These are phyloP conservation scores for Cryptophagus acutangulus DNA, from an alignment of 2,888 invertebrate genomes.

Conservation along the genomic window DNA sequence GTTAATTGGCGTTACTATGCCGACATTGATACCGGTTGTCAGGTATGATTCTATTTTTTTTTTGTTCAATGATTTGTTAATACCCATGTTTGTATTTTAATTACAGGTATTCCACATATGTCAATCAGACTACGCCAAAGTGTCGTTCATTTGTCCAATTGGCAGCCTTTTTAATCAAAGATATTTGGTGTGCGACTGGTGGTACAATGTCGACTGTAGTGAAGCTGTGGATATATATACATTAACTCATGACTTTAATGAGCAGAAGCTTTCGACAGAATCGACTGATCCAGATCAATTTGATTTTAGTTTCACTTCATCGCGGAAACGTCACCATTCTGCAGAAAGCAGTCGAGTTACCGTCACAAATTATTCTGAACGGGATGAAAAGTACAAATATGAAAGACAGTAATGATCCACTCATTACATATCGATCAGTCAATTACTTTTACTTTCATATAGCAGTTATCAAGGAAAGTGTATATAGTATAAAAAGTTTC, in stretches of 20 bases:
- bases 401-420: too few species aligned
- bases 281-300: constrained; percentile 15
- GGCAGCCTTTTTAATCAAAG: constrained; percentile 55
- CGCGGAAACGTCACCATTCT: constrained; percentile 21
- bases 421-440: too few species aligned
- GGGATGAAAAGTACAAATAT: constrained; percentile 1
- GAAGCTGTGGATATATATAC: constrained; percentile 26
- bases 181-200: constrained; percentile 55
- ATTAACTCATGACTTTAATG: constrained; percentile 13
- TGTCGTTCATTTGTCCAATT: constrained; percentile 53
- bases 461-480: too few species aligned
- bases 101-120: constrained; percentile 53
- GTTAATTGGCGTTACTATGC: constrained; percentile 30
- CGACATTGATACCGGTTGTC: constrained; percentile 27
- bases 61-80: neutral
- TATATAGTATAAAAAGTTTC: too few species aligned
- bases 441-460: too few species aligned
- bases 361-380: constrained; percentile 4
- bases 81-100: constrained; percentile 7
- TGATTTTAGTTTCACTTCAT: constrained; percentile 27
- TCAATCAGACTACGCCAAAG: constrained; percentile 47
- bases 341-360: constrained; percentile 1
- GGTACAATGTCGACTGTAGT: constrained; percentile 52
- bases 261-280: constrained; percentile 10
- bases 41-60: constrained; percentile 15